phyloP scores from a whole-genome alignment of 2,888 invertebrate species.

The Shargacucullia verbasci region DNA sequence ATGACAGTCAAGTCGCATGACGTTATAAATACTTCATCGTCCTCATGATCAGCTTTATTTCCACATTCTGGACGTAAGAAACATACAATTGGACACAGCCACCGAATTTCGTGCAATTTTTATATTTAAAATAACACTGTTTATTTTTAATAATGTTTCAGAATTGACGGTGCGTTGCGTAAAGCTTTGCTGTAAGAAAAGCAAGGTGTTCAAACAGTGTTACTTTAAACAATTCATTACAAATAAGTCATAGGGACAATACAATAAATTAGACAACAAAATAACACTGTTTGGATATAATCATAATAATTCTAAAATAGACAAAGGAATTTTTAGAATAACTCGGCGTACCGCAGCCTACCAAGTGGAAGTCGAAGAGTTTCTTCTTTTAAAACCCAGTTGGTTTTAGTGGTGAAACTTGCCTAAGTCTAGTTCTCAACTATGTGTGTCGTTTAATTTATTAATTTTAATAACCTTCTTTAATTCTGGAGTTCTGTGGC shows the following conservation, averaged over 20 bases:
- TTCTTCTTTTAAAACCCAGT: too few species aligned
- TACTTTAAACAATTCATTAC: conserved; percentile 65
- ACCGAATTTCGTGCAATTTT: conserved; percentile 11
- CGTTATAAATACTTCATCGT: conserved; percentile 74
- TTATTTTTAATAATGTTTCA: conserved; percentile 36
- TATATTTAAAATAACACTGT: conserved; percentile 76
- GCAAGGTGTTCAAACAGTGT: conserved; percentile 71
- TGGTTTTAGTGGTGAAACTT: too few species aligned
- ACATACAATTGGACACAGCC: conserved; percentile 16
- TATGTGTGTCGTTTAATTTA: background rate
- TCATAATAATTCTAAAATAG: background rate
- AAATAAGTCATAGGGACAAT: conserved; percentile 1
- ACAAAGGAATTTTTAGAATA: background rate
- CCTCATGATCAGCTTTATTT: conserved; percentile 61
- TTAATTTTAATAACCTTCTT: conserved; percentile 68
- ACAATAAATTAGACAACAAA: conserved; percentile 34
- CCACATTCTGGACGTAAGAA: conserved; percentile 57
- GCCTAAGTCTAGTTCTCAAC: too few species aligned
- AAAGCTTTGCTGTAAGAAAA: conserved; percentile 60
- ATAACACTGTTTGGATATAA: conserved; percentile 72
- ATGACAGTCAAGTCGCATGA: conserved; percentile 74
- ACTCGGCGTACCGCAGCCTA: too few species aligned
- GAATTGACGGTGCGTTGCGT: conserved; percentile 70
- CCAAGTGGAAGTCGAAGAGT: too few species aligned
- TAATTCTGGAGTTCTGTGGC: conserved; percentile 71